Evolutionary conservation across 1,140 invertebrate species (phyloP).

Genomic region (Octopus sinensis): DNA sequence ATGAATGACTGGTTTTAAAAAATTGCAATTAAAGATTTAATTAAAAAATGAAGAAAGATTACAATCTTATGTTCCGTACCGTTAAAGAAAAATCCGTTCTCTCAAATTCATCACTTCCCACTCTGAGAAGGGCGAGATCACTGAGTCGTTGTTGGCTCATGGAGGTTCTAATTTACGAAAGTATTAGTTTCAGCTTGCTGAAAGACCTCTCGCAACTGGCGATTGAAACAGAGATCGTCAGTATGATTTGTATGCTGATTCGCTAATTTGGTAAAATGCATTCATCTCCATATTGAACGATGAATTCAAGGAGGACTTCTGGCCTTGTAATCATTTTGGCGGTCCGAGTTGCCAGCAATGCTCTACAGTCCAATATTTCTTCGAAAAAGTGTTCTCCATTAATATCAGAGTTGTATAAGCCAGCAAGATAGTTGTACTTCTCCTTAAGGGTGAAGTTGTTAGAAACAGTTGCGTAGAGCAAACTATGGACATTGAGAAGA

Average conservation of each 20-base stretch:
- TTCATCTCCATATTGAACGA: constrained; percentile 5
- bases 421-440: background rate
- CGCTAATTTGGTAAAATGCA: background rate
- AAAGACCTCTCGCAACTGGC: background rate
- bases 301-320: background rate
- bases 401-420: background rate
- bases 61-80: background rate
- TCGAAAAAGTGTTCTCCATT: background rate
- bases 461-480: background rate
- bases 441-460: background rate
- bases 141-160: background rate
- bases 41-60: background rate
- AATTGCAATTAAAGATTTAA: too few relatives aligned
- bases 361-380: constrained; percentile 1
- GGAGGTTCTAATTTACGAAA: background rate
- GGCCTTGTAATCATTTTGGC: background rate
- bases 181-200: constrained; percentile 1
- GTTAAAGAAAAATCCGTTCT: background rate
- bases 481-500: background rate
- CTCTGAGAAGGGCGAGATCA: background rate
- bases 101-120: background rate
- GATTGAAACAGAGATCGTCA: background rate
- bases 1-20: too few relatives aligned
- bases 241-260: background rate
- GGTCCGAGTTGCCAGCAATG: background rate